Base-by-base conservation (phyloP, 2,888 invertebrate species). In the Parasteatoda lunata region DNA sequence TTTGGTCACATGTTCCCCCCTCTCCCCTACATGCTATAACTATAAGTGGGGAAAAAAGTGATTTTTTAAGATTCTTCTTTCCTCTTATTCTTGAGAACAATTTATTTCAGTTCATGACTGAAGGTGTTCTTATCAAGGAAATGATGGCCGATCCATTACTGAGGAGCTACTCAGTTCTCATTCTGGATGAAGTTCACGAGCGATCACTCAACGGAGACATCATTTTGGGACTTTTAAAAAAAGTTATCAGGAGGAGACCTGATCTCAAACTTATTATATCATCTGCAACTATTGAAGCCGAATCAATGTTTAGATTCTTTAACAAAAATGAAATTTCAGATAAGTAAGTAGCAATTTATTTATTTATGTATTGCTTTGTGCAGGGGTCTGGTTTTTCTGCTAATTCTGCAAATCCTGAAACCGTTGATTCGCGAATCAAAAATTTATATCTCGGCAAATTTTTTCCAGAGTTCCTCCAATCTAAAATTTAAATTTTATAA, bases 111-210 rank as follows among this genome's bases (percentile, higher is more conserved):
- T 99, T 96, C 91, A 95, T 99, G 95, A 99, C 99, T 0, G 99
- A 99, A 93, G 99, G 99, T 0, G 96, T 99, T 85, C 92, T 99
- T 49, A 93, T 99, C 3, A 93, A 98, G 45, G 99, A 99, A 93
- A 96, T 99, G 94, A 96, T 99, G 94, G 94, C 95, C 0, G 98
- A 99, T 91, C 99, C 99, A 0, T 93, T 99, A 8, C 93, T 99
- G 3, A 95, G 95, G 90, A 95, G 95, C 90, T 99, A 99, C 91
- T 94, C 95, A 69, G 95, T 96, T 1, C 94, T 99, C 4, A 95
- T 98, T 91, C 93, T 98, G 59, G 98, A 98, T 91, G 98, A 98
- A 93, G 98, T 97, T 0, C 99, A 99, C 91, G 99, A 99, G 92
- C 93, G 99, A 69, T 96, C 96, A 0, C 94, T 97, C 76, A 94